Evolutionary conservation across 2,888 invertebrate genomes (phyloP), one percentile per base, ranked within the genome.

Genomic region (Blomia tropicalis): DNA sequence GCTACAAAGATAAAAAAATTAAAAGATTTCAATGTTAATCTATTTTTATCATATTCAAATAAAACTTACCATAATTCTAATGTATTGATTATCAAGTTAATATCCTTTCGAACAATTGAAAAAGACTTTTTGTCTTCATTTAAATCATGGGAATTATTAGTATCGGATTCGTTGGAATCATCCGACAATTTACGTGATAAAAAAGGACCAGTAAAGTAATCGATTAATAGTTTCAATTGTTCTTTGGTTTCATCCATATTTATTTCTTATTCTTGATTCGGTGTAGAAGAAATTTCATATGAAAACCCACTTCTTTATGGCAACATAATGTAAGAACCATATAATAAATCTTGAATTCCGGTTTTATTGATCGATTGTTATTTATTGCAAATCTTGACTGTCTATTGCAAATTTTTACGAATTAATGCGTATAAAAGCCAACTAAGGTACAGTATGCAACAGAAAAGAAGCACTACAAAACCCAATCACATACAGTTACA

Each of bases 211-310:
- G 56, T 56, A 36, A 56, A 56, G 29, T 29, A 56, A 25, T 56
- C 56, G 23, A 56, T 31, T 11, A 56, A 56, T 25, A 27, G 56
- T 36, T 36, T 31, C 2, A 56, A 30, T n/a, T 29, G 56, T 23
- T 56, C 56, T 36, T 56, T 56, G 25, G 32, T 56, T 36, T 56
- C 56, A 31, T 56, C 56, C 56, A 56, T 56, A 19, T 11, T 47
- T 47, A 17, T n/a, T n/a, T n/a, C n/a, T n/a, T n/a, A n/a, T n/a
- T n/a, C n/a, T n/a, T n/a, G n/a, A n/a, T n/a, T n/a, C n/a, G n/a
- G n/a, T n/a, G n/a, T n/a, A n/a, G n/a, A n/a, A n/a, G n/a, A n/a
- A n/a, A n/a, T n/a, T n/a, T n/a, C n/a, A n/a, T n/a, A n/a, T n/a
- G n/a, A n/a, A n/a, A n/a, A n/a, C n/a, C n/a, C n/a, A n/a, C n/a